A percentile compares a stretch with the other conserved stretches of the same genome.
Evolutionary conservation across 2,888 invertebrate genomes (phyloP).

Genomic region (Nephrotoma appendiculata): DNA sequence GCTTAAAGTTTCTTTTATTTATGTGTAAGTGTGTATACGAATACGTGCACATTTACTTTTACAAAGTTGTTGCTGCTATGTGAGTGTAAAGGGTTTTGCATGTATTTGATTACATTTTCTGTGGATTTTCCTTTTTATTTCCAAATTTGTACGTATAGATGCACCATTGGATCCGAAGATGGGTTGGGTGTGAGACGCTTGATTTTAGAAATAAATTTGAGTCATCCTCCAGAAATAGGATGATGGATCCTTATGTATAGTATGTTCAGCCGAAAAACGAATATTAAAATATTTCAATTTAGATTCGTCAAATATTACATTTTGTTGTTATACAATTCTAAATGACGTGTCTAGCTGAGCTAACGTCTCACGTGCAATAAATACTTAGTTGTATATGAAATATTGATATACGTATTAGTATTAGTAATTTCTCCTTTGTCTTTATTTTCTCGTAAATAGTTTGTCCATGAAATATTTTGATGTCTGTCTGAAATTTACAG

Average conservation of each 20-base stretch:
- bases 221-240: neutral
- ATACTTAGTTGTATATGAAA: too few relatives aligned
- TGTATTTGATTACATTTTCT: neutral
- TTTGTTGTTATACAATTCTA: too few relatives aligned
- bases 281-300: too few relatives aligned
- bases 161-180: neutral
- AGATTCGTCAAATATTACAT: too few relatives aligned
- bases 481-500: neutral
- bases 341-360: too few relatives aligned
- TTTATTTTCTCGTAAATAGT: neutral
- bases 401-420: neutral
- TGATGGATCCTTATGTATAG: too few relatives aligned
- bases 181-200: neutral
- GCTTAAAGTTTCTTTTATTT: neutral
- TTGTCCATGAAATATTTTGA: neutral
- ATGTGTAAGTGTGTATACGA: neutral
- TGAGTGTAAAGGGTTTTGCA: neutral
- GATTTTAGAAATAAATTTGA: neutral
- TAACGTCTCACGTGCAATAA: too few relatives aligned
- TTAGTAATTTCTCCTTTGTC: neutral
- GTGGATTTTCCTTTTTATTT: neutral
- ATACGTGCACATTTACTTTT: neutral
- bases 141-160: neutral
- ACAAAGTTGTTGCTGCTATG: neutral
- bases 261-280: too few relatives aligned